Evolutionary conservation across 37 sponge, comb jelly and placozoan species (phyloP), one percentile per base, ranked within the genome.

Genomic region (Aphrocallistes beatrix): DNA sequence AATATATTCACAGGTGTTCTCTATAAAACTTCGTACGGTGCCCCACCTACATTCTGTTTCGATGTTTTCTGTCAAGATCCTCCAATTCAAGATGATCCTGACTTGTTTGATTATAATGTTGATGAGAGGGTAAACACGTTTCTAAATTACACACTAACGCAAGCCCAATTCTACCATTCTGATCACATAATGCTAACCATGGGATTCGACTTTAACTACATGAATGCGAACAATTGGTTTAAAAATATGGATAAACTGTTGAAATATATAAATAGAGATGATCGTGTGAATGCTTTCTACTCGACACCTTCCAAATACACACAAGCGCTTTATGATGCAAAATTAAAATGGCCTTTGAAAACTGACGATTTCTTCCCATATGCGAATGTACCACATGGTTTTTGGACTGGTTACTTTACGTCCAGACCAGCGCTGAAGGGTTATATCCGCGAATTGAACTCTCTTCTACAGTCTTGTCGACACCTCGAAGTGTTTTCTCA

Each of bases 331-430:
- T 81, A 94, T 83, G 39, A 51, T 8, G 89, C 89, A 13, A 38
- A 87, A 28, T 36, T 45, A 37, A 88, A 83, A 0, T 94, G 91
- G 89, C 36, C 84, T 42, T 84, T 87, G 38, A 98, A 98, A 45
- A 92, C 94, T 23, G 99, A 98, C 47, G 99, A 98, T 82, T 92
- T 98, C 92, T 94, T 98, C 85, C 99, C 99, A 16, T 94, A 94
- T 60, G 93, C 98, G 37, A 89, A 92, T 82, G 49, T 38, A 1
- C 93, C 93, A 0, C 84, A 84, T 37, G 32, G 84, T 81, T 97
- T 91, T 84, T 97, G 98, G 98, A 90, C 94, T 19, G 97, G 99
- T 0, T 98, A 94, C 81, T 98, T 93, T 88, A 95, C 99, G 23
- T 90, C 91, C 83, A 87, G 99, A 47, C 95, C 95, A 23, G 94